Percentiles rank a stretch among this genome's conserved stretches.
Evolutionary conservation across 2,888 invertebrate species (phyloP).

Genomic region (Lasioglossum figueresi): DNA sequence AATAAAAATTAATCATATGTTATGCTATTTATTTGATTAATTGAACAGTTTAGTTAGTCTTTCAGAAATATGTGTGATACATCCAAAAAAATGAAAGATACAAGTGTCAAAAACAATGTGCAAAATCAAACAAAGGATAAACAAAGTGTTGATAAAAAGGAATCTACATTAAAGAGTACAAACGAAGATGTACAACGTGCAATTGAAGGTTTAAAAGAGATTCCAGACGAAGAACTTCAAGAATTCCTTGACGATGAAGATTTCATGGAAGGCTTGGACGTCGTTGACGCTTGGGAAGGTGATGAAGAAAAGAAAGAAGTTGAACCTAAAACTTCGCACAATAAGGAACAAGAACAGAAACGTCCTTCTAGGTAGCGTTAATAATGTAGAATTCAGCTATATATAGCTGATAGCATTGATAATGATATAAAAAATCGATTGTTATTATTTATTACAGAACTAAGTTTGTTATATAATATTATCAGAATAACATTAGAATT

Average conservation of each 20-base stretch:
- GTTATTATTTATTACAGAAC: slow-evolving; percentile 20
- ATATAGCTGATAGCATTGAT: not conserved
- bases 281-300: slow-evolving; percentile 81
- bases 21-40: slow-evolving; percentile 13
- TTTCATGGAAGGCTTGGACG: slow-evolving; percentile 79
- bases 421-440: slow-evolving; percentile 8
- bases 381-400: slow-evolving; percentile 24
- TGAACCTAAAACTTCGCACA: slow-evolving; percentile 30
- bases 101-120: slow-evolving; percentile 50
- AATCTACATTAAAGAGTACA: slow-evolving; percentile 57
- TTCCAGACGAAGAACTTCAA: slow-evolving; percentile 79
- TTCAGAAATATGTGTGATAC: slow-evolving; percentile 54
- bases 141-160: slow-evolving; percentile 48
- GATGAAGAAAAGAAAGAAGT: slow-evolving; percentile 74
- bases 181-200: slow-evolving; percentile 77
- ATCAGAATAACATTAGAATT: slow-evolving; percentile 11
- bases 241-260: slow-evolving; percentile 80
- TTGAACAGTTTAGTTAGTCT: slow-evolving; percentile 41
- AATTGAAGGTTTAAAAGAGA: slow-evolving; percentile 77
- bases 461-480: slow-evolving; percentile 28
- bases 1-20: not conserved
- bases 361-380: slow-evolving; percentile 71
- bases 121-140: slow-evolving; percentile 31
- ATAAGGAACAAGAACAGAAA: slow-evolving; percentile 58
- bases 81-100: slow-evolving; percentile 53